A percentile compares a stretch with the other conserved stretches of the same genome.
These are phyloP conservation scores for Atrina japonica DNA, from an alignment of 2,888 invertebrate species.

Conservation along the genomic window DNA sequence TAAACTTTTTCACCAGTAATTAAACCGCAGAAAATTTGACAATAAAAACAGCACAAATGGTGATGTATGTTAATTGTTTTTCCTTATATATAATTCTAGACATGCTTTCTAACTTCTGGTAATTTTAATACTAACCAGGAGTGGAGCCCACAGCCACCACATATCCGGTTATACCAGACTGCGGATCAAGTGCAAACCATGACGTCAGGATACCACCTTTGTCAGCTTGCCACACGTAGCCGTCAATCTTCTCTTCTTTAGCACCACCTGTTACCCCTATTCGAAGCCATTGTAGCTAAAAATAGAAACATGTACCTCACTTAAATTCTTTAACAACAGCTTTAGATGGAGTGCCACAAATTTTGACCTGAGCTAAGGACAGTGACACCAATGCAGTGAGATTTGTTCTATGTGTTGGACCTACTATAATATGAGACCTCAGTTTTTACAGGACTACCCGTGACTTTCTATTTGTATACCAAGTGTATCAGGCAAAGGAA, in stretches of 20 bases:
- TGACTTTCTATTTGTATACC: too few species aligned
- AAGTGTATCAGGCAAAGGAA: too few species aligned
- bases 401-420: too few species aligned
- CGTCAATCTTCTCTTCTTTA: conserved; percentile 56
- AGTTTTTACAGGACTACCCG: too few species aligned
- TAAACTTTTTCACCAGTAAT: neutral
- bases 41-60: neutral
- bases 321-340: too few species aligned
- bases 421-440: too few species aligned
- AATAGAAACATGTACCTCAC: too few species aligned
- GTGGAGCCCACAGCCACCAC: conserved; percentile 59
- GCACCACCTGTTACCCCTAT: conserved; percentile 58
- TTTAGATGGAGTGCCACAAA: too few species aligned
- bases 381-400: too few species aligned
- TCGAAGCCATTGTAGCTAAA: conserved; percentile 45
- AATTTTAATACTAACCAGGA: conserved; percentile 47
- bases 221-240: conserved; percentile 61
- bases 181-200: conserved; percentile 57
- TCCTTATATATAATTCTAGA: too few species aligned
- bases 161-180: conserved; percentile 57
- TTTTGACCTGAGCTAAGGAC: too few species aligned
- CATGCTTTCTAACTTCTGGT: neutral
- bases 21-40: neutral
- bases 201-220: conserved; percentile 57
- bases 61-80: too few species aligned